Percentiles rank a stretch among this genome's conserved stretches.
phyloP scores from a whole-genome alignment of 2,113 vertebrate genomes.

The Oncorhynchus kisutch region DNA sequence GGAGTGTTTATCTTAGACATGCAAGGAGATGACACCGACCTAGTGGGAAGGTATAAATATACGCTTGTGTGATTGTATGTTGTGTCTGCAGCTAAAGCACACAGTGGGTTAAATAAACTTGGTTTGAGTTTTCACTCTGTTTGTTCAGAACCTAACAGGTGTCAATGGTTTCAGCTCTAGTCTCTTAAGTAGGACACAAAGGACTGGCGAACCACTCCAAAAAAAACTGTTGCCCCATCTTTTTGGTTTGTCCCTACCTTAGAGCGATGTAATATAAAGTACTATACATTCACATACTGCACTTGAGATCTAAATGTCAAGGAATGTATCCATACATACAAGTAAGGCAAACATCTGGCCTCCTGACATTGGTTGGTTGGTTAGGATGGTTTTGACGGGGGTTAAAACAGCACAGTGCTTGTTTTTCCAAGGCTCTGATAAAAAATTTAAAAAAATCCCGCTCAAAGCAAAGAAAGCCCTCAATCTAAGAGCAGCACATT shows the following conservation, averaged over 20 bases:
- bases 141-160: too few relatives aligned
- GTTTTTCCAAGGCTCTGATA: constrained; percentile 63
- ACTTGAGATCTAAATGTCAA: constrained; percentile 21
- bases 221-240: too few relatives aligned
- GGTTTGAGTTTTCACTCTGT: too few relatives aligned
- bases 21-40: too few relatives aligned
- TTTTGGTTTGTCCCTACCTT: not conserved
- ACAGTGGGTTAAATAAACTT: too few relatives aligned
- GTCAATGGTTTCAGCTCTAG: constrained; percentile 37
- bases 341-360: constrained; percentile 58
- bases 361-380: constrained; percentile 25
- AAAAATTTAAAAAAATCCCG: constrained; percentile 59
- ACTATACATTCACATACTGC: constrained; percentile 35
- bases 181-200: constrained; percentile 15
- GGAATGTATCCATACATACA: constrained; percentile 10
- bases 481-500: constrained; percentile 56
- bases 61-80: too few relatives aligned
- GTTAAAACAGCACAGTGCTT: constrained; percentile 46
- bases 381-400: constrained; percentile 36
- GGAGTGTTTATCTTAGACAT: too few relatives aligned
- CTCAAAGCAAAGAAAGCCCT: constrained; percentile 43
- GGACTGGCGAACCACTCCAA: too few relatives aligned
- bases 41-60: too few relatives aligned
- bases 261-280: constrained; percentile 29
- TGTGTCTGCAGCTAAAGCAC: too few relatives aligned